Evolutionary conservation across 2,888 invertebrate species (phyloP).

Genomic region (Eupithecia insigniata): DNA sequence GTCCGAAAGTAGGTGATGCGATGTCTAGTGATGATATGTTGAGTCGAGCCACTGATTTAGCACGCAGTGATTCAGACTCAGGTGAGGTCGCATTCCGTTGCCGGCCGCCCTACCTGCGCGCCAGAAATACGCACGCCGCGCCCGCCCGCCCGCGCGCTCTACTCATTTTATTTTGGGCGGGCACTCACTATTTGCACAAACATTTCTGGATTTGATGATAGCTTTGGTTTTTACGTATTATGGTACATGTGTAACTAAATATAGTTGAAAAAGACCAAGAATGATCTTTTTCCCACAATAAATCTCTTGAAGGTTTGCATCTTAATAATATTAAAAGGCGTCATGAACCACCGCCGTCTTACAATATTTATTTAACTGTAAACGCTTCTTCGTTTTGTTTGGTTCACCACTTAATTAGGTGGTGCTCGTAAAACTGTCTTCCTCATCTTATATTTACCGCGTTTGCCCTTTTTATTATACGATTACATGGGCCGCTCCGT

Average conservation of each 20-base stretch:
- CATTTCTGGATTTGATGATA: constrained; percentile 56
- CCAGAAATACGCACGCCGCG: constrained; percentile 78
- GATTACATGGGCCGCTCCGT: constrained; percentile 83
- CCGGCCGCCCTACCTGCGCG: constrained; percentile 76
- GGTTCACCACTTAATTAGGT: constrained; percentile 84
- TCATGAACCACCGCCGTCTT: constrained; percentile 40
- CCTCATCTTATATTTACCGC: constrained; percentile 85
- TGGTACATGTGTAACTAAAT: not conserved
- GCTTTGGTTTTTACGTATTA: constrained; percentile 50
- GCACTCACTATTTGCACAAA: constrained; percentile 46
- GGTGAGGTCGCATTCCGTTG: constrained; percentile 83
- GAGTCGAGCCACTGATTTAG: constrained; percentile 75
- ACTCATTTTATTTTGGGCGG: constrained; percentile 49
- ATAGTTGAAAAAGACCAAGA: not conserved
- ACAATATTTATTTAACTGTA: constrained; percentile 65
- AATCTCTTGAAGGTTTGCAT: constrained; percentile 11
- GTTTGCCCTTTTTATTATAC: constrained; percentile 85
- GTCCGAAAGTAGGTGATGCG: constrained; percentile 57
- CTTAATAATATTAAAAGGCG: constrained; percentile 28
- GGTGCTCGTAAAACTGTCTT: constrained; percentile 84
- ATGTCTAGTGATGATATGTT: constrained; percentile 67
- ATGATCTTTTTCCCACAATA: not conserved
- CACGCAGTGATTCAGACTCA: constrained; percentile 78
- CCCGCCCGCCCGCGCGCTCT: constrained; percentile 54
- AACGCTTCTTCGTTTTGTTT: constrained; percentile 79